phyloP scores from a whole-genome alignment of 2,888 invertebrate species.

The Coelopa pilipes region DNA sequence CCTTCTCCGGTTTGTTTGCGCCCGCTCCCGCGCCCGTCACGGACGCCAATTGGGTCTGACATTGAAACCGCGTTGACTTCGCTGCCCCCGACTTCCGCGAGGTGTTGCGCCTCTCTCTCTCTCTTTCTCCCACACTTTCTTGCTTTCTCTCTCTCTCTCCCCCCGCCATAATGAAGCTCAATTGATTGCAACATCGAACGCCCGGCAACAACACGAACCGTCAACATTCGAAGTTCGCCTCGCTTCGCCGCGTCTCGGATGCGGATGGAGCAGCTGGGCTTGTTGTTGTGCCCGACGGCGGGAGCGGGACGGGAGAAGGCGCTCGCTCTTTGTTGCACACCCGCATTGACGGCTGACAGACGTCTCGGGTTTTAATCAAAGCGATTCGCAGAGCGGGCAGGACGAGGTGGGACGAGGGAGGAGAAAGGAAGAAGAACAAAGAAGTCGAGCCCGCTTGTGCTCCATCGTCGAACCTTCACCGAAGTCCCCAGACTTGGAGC shows the following conservation, averaged over 20 bases:
- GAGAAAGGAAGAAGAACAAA: not conserved
- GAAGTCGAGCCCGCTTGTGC: not conserved
- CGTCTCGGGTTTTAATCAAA: too few species aligned
- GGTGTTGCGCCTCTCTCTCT: conserved; percentile 4
- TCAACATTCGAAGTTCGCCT: conserved; percentile 4
- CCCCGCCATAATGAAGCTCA: conserved; percentile 18
- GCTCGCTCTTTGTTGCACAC: too few species aligned
- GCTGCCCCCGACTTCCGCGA: not conserved
- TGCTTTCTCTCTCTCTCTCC: not conserved
- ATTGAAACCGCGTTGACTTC: conserved; percentile 47
- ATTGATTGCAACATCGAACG: conserved; percentile 19
- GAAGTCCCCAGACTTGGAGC: not conserved
- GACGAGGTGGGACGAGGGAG: too few species aligned
- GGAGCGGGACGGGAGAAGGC: too few species aligned
- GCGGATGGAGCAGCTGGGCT: not conserved
- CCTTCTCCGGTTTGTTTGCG: conserved; percentile 25
- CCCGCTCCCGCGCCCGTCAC: conserved; percentile 34
- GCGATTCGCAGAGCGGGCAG: too few species aligned
- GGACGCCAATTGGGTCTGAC: conserved; percentile 45
- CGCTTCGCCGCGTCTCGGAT: not conserved
- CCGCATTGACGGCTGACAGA: too few species aligned
- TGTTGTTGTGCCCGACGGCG: too few species aligned
- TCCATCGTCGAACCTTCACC: not conserved
- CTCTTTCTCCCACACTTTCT: not conserved
- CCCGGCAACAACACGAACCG: not conserved